Evolutionary conservation across 1,140 invertebrate genomes (phyloP).

Genomic region (Trinorchestia longiramus): DNA sequence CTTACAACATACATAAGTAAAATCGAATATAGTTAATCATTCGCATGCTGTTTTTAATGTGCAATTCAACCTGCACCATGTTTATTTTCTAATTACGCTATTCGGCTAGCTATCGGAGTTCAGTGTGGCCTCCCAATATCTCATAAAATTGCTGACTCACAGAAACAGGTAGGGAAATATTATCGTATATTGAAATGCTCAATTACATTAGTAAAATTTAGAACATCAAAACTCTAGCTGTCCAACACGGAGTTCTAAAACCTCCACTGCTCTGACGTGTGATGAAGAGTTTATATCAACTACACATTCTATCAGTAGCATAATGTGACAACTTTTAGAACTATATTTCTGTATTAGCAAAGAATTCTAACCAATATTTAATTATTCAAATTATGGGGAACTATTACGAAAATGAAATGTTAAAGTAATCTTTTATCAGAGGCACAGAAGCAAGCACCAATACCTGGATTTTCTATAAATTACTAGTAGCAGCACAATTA

Average conservation of each 20-base stretch:
- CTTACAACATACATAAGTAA: no score
- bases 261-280: not conserved
- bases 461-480: not conserved
- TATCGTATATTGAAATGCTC: not conserved
- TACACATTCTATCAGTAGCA: not conserved
- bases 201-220: not conserved
- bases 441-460: not conserved
- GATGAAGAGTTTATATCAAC: not conserved
- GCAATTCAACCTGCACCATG: no score
- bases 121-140: not conserved
- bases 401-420: not conserved
- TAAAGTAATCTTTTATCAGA: not conserved
- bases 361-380: not conserved
- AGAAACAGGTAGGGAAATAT: not conserved
- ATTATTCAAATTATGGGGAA: not conserved
- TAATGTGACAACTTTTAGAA: not conserved
- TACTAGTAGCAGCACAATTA: not conserved
- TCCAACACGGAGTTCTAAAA: not conserved
- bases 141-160: not conserved
- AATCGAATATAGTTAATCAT: no score
- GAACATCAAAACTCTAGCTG: not conserved
- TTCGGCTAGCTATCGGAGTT: not conserved
- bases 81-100: no score
- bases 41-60: no score
- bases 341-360: not conserved